These are phyloP conservation scores for Xyrauchen texanus DNA, from an alignment of 2,113 vertebrate species.

Conservation along the genomic window DNA sequence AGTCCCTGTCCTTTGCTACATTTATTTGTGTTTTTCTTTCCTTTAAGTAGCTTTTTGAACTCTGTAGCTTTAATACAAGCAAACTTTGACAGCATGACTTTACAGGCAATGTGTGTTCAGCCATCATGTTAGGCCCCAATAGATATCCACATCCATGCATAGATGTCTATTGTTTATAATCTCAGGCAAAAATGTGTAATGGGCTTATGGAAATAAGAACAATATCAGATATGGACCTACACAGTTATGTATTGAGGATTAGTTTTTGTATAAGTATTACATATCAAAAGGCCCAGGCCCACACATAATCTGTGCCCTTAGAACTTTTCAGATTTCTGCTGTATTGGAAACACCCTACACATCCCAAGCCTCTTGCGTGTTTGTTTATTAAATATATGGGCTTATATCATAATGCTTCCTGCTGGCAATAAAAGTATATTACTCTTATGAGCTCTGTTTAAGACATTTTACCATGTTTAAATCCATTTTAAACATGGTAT, in stretches of 20 bases:
- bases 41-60: slow-evolving; percentile 7
- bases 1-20: background rate
- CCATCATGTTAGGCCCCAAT: background rate
- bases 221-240: slow-evolving; percentile 12
- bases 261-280: background rate
- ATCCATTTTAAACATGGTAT: too few species aligned
- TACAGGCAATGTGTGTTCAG: slow-evolving; percentile 9
- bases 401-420: too few species aligned
- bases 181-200: slow-evolving; percentile 9
- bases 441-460: too few species aligned
- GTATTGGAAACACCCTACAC: too few species aligned
- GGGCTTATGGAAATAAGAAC: slow-evolving; percentile 6
- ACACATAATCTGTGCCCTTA: too few species aligned
- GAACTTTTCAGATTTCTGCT: too few species aligned
- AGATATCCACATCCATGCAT: too few species aligned
- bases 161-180: slow-evolving; percentile 25
- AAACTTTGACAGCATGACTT: slow-evolving; percentile 36
- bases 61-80: slow-evolving; percentile 16
- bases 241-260: background rate
- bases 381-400: too few species aligned
- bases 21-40: slow-evolving; percentile 8
- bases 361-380: too few species aligned
- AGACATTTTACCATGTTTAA: too few species aligned
- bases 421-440: too few species aligned
- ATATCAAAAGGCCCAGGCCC: too few species aligned